phyloP scores from a whole-genome alignment of 2,797 vertebrate species.

The Alfaro cultratus region DNA sequence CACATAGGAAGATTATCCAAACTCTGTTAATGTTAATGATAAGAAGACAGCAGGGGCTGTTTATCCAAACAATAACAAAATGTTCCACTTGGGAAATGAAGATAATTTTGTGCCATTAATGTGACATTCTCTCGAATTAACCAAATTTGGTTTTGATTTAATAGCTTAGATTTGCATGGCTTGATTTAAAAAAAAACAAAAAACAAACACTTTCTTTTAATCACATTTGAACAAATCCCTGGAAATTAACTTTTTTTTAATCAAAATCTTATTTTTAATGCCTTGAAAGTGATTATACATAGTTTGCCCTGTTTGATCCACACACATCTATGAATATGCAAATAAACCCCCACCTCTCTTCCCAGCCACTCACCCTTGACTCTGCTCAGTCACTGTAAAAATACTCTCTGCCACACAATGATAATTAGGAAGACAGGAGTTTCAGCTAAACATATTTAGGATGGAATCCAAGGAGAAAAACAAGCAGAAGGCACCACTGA shows the following conservation, averaged over 20 bases:
- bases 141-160: not conserved
- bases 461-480: not conserved
- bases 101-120: not conserved
- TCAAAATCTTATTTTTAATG: not conserved
- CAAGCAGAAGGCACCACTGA: not conserved
- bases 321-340: not conserved
- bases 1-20: constrained; percentile 18
- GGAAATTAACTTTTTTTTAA: not conserved
- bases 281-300: not conserved
- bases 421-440: not conserved
- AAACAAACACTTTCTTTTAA: not conserved
- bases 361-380: not conserved
- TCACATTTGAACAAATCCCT: not conserved
- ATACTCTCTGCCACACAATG: not conserved
- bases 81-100: constrained; percentile 5
- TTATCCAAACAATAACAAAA: constrained; percentile 15
- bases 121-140: constrained; percentile 1
- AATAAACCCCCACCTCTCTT: not conserved
- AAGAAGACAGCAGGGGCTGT: not conserved
- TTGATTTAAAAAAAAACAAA: not conserved
- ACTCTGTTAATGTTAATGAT: not conserved
- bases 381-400: not conserved
- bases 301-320: not conserved
- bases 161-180: not conserved
- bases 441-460: not conserved